Base-by-base conservation (phyloP, 2,113 vertebrate species). In the Brienomyrus brachyistius region DNA sequence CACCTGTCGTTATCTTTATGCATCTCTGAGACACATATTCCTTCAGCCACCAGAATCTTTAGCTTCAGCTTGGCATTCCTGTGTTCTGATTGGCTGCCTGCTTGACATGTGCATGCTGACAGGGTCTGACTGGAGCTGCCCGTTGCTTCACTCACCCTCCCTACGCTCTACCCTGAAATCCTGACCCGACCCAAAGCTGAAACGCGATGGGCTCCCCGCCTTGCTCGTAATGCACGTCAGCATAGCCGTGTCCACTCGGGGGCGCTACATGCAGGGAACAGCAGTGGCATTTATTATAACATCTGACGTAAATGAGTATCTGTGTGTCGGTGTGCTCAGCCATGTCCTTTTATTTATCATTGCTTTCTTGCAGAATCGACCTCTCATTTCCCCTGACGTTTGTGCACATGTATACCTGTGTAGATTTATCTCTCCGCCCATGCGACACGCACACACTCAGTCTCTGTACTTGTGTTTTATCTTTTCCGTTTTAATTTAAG, bases 351-450 rank as follows among this genome's bases (percentile, higher is more conserved):
- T 74, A 83, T 48, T 91, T 87, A 89, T 80, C 31, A 66, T 86
- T 56, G 52, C 86, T 89, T 89, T 91, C 54, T 90, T 90, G 90
- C 91, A 90, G 90, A 92, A 90, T 92, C 80, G 89, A 91, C 88
- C 66, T 70, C 91, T 89, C 91, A 85, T 66, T 45, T 91, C 80
- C 89, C 47, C 83, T 89, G 31, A 74, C 74, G 80, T 90, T 59
- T 88, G 88, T 92, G 83, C 90, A 86, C 90, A 59, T 91, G 59
- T 90, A 48, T 90, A 88, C 90, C 89, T 92, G 90, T 91, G 89
- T 90, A 89, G 87, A 70, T 89, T 84, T 90, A n/a, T 91, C 77
- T 47, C 35, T 56, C n/a, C 23, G 89, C 84, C 90, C 83, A 31
- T 48, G 89, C 85, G 91, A 89, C 87, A 93, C 89, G 89, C 89